Evolutionary conservation across 2,888 invertebrate genomes (phyloP).

Genomic region (Agonopterix subpropinquella): DNA sequence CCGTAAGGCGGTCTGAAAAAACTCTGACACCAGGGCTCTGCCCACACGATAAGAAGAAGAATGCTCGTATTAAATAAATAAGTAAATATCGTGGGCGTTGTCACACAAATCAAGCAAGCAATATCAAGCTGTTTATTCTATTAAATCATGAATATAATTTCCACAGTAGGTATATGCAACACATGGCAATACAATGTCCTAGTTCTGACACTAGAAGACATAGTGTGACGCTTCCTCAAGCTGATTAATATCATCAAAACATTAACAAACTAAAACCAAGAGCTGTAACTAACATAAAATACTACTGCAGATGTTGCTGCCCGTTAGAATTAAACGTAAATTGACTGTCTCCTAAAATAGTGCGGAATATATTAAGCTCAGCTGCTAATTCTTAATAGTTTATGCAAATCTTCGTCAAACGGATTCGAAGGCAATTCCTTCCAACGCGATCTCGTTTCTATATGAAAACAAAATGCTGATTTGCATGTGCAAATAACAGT

Average conservation of each 20-base stretch:
- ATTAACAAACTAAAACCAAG: too few species aligned
- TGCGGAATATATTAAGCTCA: conserved; percentile 19
- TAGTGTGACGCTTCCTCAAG: conserved; percentile 4
- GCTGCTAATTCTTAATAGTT: conserved; percentile 67
- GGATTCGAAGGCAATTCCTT: conserved; percentile 17
- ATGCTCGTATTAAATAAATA: too few species aligned
- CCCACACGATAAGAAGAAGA: too few species aligned
- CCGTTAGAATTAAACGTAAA: conserved; percentile 22
- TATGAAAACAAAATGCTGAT: conserved; percentile 69
- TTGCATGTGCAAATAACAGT: conserved; percentile 72
- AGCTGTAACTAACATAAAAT: conserved; percentile 9
- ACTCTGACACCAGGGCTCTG: too few species aligned
- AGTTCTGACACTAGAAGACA: background rate
- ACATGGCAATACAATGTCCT: background rate
- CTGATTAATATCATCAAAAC: conserved; percentile 10
- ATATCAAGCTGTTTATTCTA: too few species aligned
- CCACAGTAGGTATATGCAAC: too few species aligned
- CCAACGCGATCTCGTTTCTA: conserved; percentile 30
- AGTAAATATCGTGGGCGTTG: too few species aligned
- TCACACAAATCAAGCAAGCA: too few species aligned
- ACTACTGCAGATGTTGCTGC: conserved; percentile 24
- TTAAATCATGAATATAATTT: too few species aligned
- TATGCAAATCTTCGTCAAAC: conserved; percentile 60
- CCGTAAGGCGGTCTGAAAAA: too few species aligned
- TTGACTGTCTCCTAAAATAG: conserved; percentile 16